These are phyloP conservation scores for Sinelater perroti DNA, from an alignment of 2,888 invertebrate genomes.

Conservation along the genomic window DNA sequence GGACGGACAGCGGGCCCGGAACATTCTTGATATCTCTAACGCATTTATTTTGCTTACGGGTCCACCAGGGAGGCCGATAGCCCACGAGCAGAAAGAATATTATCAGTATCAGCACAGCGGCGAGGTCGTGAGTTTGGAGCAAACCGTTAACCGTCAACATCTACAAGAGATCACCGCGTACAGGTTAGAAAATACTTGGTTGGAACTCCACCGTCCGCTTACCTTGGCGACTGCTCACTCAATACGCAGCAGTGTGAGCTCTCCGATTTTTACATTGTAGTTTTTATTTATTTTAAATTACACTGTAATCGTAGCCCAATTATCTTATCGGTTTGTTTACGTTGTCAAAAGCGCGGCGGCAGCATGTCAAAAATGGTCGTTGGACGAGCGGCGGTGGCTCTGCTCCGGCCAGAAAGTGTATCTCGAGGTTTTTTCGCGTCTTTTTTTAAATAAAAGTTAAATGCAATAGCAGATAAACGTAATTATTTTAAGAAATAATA, in stretches of 20 bases:
- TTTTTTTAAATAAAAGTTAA: too few relatives aligned
- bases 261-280: constrained; percentile 4
- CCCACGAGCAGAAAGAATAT: constrained; percentile 51
- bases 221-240: background rate
- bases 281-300: constrained; percentile 2
- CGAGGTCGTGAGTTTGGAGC: constrained; percentile 34
- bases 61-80: constrained; percentile 54
- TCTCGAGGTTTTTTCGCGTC: too few relatives aligned
- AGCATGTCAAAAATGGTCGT: constrained; percentile 9
- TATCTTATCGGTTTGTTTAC: constrained; percentile 20
- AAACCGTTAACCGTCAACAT: constrained; percentile 24
- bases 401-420: too few relatives aligned
- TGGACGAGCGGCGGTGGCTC: too few relatives aligned
- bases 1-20: constrained; percentile 78
- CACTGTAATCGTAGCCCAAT: background rate
- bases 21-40: constrained; percentile 59
- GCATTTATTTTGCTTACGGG: constrained; percentile 16
- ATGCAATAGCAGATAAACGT: too few relatives aligned
- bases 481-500: too few relatives aligned
- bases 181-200: constrained; percentile 11
- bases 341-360: constrained; percentile 2
- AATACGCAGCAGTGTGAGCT: background rate
- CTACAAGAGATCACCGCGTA: constrained; percentile 22
- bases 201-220: background rate
- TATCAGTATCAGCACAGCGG: constrained; percentile 44